Conservation (phyloP, 1,140 invertebrate species). For the Bombus cullumanus region DNA sequence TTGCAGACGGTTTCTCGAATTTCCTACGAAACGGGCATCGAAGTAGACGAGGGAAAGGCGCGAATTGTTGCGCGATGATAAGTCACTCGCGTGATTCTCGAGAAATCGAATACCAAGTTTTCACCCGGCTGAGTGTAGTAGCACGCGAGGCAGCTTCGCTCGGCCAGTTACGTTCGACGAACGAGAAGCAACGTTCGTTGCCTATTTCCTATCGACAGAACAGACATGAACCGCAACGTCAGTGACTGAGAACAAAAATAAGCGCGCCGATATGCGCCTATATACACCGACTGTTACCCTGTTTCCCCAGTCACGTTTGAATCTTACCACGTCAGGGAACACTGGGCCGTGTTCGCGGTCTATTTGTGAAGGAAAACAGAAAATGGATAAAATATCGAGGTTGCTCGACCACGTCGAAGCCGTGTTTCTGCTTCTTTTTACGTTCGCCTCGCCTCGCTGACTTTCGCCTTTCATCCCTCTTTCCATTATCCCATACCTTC, state of each 20-base stretch:
- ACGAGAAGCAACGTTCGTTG: too few relatives aligned
- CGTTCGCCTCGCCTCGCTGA: background rate
- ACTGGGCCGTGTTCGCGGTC: slow-evolving; percentile 1
- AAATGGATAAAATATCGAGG: slow-evolving; percentile 42
- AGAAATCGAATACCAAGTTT: too few relatives aligned
- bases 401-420: background rate
- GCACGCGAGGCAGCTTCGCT: too few relatives aligned
- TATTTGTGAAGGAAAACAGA: slow-evolving; percentile 19
- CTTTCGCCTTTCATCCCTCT: background rate
- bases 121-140: too few relatives aligned
- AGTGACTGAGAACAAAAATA: background rate
- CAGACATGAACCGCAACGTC: too few relatives aligned
- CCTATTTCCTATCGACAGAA: too few relatives aligned
- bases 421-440: background rate
- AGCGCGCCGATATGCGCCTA: background rate
- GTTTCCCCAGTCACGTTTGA: slow-evolving; percentile 20
- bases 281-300: background rate
- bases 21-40: too few relatives aligned
- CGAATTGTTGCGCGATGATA: too few relatives aligned
- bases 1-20: too few relatives aligned
- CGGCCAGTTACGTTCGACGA: too few relatives aligned
- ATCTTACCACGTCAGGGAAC: background rate
- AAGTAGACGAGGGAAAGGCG: too few relatives aligned
- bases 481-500: slow-evolving; percentile 30
- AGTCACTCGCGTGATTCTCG: too few relatives aligned